Percentiles rank a stretch among this genome's conserved stretches.
Conservation (phyloP, 2,888 invertebrate species). For the Tipula vernalis region DNA sequence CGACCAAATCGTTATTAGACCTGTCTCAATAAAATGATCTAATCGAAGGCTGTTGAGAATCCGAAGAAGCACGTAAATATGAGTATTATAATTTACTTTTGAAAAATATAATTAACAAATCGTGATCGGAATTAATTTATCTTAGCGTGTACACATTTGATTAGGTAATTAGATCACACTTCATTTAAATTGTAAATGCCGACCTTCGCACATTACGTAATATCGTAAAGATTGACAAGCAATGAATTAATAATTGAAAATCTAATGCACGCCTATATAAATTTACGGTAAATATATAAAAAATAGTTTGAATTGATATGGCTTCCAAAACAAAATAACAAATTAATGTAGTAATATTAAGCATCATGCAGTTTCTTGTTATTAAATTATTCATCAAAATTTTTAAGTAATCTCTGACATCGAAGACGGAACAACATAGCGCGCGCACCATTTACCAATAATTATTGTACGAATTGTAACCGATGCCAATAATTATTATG, state of each 20-base stretch:
- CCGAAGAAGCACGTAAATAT: too few relatives aligned
- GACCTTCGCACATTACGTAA: neutral
- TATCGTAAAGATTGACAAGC: neutral
- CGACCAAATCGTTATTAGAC: too few relatives aligned
- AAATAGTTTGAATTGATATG: neutral
- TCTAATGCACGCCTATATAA: neutral
- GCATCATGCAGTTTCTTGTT: neutral
- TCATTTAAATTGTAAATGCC: neutral
- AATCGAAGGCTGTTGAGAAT: too few relatives aligned
- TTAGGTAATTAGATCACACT: neutral
- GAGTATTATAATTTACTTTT: too few relatives aligned
- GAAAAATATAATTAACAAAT: neutral
- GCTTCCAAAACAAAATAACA: neutral
- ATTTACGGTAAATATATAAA: neutral
- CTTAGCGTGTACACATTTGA: neutral
- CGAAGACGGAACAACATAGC: neutral
- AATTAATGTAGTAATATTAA: neutral
- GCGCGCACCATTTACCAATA: neutral
- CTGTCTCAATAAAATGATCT: too few relatives aligned
- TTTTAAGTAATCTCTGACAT: neutral
- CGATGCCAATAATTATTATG: conserved; percentile 4
- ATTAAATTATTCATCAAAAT: neutral
- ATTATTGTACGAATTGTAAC: neutral
- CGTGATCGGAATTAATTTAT: neutral
- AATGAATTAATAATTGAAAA: neutral